Base-by-base conservation (phyloP, 2,888 invertebrate genomes). In the Patella depressa region DNA sequence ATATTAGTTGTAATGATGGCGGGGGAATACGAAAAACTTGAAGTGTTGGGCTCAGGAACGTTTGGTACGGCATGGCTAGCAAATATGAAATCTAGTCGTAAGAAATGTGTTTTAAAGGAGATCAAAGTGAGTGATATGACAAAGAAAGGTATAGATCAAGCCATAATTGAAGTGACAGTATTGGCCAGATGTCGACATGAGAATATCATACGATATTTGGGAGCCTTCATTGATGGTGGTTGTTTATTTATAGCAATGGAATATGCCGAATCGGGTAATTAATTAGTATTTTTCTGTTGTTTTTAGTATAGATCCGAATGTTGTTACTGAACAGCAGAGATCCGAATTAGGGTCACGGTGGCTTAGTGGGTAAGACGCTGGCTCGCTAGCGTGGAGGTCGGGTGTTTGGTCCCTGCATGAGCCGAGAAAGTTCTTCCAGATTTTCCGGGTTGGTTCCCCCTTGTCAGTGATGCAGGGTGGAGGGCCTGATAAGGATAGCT, bases 31-130 rank as follows among this genome's bases (percentile, higher is more conserved):
- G 81, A 83, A 57, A 84, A 85, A 69, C 76, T 86, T 12, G 78
- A 79, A 54, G 78, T 87, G 53, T 79, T 90, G 11, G 90, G 90
- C 3, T 80, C 84, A 15, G 90, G 90, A 9, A 87, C 87, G 19
- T 90, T 86, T 82, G 90, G 90, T 0, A 82, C 86, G 76, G 89
- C 87, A 3, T 89, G 88, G 88, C 80, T 90, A 11, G 87, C 85
- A 11, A 82, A 79, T 71, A 78, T 83, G 11, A 81, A 77, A 53
- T 78, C 73, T 5, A 83, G 81, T 29, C 76, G 76, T 0, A 80
- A 72, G 70, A 83, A 85, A 72, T 83, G 80, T 78, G 89, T 88
- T 3, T 75, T 89, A 15, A 90, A 90, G 78, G 87, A 86, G 53
- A 84, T 87, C 29, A 85, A 85, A 76, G 80, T 86, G 57, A 76